Percentiles rank a stretch among this genome's conserved stretches.
These are phyloP conservation scores for Lasioglossum figueresi DNA, from an alignment of 2,888 invertebrate species.

Conservation along the genomic window DNA sequence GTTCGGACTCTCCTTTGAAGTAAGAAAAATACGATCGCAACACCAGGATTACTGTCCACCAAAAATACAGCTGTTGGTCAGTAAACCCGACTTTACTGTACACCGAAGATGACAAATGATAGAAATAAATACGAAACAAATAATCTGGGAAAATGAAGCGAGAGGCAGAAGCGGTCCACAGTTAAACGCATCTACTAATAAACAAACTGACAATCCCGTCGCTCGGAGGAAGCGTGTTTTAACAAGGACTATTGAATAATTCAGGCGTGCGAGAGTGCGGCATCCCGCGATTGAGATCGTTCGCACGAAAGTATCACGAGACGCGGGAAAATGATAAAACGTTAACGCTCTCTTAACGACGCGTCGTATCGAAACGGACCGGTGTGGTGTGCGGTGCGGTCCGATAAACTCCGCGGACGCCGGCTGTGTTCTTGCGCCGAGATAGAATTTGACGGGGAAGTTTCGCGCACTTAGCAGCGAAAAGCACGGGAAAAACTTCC, in stretches of 20 bases:
- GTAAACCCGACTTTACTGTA: too few species aligned
- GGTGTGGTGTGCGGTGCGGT: background rate
- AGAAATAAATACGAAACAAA: background rate
- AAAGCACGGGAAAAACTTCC: constrained; percentile 52
- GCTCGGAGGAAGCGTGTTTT: background rate
- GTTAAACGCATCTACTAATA: background rate
- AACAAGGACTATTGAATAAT: constrained; percentile 8
- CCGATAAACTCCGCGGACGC: constrained; percentile 29
- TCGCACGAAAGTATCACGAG: background rate
- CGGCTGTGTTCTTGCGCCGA: constrained; percentile 21
- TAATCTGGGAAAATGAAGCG: background rate
- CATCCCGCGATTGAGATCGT: background rate
- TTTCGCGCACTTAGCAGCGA: constrained; percentile 33
- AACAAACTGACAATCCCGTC: background rate
- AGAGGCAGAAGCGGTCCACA: background rate
- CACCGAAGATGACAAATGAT: background rate
- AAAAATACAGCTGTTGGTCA: too few species aligned
- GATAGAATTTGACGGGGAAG: constrained; percentile 64
- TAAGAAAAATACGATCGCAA: too few species aligned
- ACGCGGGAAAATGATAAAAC: constrained; percentile 11
- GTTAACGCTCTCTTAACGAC: constrained; percentile 14
- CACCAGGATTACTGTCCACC: too few species aligned
- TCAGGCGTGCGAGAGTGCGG: background rate
- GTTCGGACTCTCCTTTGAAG: too few species aligned
- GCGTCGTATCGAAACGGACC: constrained; percentile 11